Percentiles rank a stretch among this genome's conserved stretches.
phyloP scores from a whole-genome alignment of 2,797 vertebrate species.

The Sebastes minor region DNA sequence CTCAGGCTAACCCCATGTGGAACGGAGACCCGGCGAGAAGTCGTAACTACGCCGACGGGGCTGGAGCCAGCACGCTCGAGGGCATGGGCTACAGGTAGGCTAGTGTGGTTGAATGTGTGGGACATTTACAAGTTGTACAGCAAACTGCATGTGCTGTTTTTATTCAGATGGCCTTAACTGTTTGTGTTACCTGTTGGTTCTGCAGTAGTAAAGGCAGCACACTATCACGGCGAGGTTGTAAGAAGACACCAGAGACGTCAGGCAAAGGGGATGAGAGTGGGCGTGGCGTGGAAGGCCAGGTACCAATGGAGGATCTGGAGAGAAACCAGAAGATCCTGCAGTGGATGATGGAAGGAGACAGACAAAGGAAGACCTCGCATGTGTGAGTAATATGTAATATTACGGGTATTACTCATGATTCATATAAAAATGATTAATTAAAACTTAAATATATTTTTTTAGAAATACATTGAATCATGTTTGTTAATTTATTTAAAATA shows the following conservation, averaged over 20 bases:
- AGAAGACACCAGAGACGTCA: constrained; percentile 83
- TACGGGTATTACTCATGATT: not conserved
- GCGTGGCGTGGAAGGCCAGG: constrained; percentile 82
- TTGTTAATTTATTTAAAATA: not conserved
- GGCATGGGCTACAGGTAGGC: constrained; percentile 88
- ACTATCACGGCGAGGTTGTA: constrained; percentile 85
- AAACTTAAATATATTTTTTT: not conserved
- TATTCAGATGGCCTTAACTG: not conserved
- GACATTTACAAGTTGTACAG: no score
- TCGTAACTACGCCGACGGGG: constrained; percentile 87
- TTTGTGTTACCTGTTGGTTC: not conserved
- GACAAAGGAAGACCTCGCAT: constrained; percentile 90
- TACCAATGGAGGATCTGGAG: constrained; percentile 88
- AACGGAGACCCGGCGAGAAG: constrained; percentile 86
- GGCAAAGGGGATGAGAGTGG: constrained; percentile 82
- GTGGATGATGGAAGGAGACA: constrained; percentile 97
- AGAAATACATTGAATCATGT: not conserved
- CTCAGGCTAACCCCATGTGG: constrained; percentile 79
- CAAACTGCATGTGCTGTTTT: not conserved
- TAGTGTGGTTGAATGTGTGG: not conserved
- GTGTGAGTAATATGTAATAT: constrained; percentile 73
- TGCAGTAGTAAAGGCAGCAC: constrained; percentile 89
- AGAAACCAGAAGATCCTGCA: constrained; percentile 96
- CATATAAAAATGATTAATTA: not conserved
- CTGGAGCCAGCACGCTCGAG: constrained; percentile 81